phyloP scores from a whole-genome alignment of 2,888 invertebrate genomes.

The Leucania comma region DNA sequence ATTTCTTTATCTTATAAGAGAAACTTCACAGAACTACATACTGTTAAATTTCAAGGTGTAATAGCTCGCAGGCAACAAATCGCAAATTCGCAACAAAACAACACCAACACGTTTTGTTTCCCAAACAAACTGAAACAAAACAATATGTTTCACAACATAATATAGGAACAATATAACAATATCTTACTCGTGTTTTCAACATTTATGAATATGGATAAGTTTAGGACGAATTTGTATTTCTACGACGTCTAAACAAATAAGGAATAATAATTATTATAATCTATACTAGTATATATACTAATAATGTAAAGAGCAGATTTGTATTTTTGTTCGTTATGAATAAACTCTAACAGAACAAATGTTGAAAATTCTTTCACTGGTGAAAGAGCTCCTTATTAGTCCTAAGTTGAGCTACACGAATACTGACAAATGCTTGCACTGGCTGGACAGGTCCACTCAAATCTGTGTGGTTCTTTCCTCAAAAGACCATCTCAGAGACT shows the following conservation, averaged over 20 bases:
- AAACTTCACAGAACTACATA: background rate
- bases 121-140: conserved; percentile 40
- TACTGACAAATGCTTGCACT: too few species aligned
- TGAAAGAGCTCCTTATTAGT: too few species aligned
- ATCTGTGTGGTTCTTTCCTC: too few species aligned
- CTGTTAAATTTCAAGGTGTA: conserved; percentile 1
- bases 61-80: conserved; percentile 35
- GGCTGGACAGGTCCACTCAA: too few species aligned
- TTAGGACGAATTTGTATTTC: background rate
- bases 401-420: too few species aligned
- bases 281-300: too few species aligned
- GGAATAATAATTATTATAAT: too few species aligned
- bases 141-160: conserved; percentile 20
- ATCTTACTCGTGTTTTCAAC: background rate
- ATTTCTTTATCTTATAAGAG: background rate
- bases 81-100: conserved; percentile 15
- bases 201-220: conserved; percentile 27
- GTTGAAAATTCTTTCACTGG: too few species aligned
- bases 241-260: background rate
- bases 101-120: conserved; percentile 35
- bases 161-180: conserved; percentile 17
- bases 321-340: too few species aligned
- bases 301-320: too few species aligned
- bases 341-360: too few species aligned
- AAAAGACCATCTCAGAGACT: too few species aligned